A percentile compares a stretch with the other conserved stretches of the same genome.
These are phyloP conservation scores for Triops longicaudatus DNA, from an alignment of 1,140 invertebrate genomes.

Conservation along the genomic window DNA sequence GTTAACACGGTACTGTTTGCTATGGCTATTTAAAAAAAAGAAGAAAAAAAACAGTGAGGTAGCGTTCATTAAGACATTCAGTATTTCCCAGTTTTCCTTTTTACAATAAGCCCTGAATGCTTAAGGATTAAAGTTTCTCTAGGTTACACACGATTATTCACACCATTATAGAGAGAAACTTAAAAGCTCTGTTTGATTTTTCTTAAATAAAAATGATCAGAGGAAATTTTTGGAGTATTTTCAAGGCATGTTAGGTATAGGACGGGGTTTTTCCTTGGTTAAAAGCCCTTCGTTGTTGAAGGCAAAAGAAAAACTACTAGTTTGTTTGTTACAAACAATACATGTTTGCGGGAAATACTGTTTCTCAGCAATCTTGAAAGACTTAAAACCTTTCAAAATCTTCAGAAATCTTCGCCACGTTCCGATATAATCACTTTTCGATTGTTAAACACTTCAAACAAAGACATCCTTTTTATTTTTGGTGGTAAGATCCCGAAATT, in stretches of 20 bases:
- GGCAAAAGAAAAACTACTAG: not conserved
- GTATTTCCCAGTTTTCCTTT: not conserved
- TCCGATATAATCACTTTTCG: too few relatives aligned
- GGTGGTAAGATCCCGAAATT: too few relatives aligned
- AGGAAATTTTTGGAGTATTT: not conserved
- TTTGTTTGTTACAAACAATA: not conserved
- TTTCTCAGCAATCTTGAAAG: too few relatives aligned
- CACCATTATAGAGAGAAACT: too few relatives aligned
- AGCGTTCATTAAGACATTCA: not conserved
- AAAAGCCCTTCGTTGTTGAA: not conserved
- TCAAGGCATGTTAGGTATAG: not conserved
- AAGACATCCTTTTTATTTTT: too few relatives aligned
- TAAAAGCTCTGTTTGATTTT: not conserved
- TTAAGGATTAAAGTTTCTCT: not conserved
- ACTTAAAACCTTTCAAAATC: too few relatives aligned
- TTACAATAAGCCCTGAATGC: too few relatives aligned
- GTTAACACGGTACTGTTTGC: not conserved
- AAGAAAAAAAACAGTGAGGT: not conserved
- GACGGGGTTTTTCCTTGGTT: not conserved
- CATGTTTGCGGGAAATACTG: not conserved
- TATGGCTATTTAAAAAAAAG: not conserved
- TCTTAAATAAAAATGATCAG: not conserved
- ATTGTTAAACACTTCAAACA: too few relatives aligned
- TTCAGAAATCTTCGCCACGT: too few relatives aligned
- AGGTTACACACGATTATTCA: not conserved